phyloP scores from a whole-genome alignment of 2,888 invertebrate genomes.

The Metalampra italica region DNA sequence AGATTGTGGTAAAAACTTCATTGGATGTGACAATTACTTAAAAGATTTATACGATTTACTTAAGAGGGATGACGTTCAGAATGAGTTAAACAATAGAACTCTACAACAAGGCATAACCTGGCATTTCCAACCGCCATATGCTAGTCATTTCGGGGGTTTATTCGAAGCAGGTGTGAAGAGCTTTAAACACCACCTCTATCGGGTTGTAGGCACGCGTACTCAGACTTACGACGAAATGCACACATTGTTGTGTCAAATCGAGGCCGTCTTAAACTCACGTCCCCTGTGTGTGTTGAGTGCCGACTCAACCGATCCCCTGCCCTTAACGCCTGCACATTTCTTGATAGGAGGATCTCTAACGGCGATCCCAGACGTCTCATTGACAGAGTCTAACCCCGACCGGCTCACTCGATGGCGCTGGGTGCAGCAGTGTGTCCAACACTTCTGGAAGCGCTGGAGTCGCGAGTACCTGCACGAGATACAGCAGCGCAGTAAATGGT shows the following conservation, averaged over 20 bases:
- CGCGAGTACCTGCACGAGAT: neutral
- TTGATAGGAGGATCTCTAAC: neutral
- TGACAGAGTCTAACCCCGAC: neutral
- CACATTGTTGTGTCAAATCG: constrained; percentile 13
- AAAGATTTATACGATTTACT: neutral
- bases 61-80: too few species aligned
- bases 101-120: neutral
- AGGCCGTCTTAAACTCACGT: constrained; percentile 13
- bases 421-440: neutral
- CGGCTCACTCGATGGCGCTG: neutral
- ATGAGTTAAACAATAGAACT: neutral
- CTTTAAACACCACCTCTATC: constrained; percentile 13
- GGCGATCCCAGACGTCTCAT: neutral
- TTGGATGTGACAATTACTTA: neutral
- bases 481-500: neutral
- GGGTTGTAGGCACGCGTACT: constrained; percentile 6
- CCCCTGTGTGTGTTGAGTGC: constrained; percentile 10
- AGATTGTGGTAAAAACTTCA: neutral
- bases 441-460: neutral
- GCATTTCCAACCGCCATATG: constrained; percentile 9
- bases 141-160: constrained; percentile 13
- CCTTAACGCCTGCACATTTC: constrained; percentile 11
- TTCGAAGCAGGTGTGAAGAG: constrained; percentile 16
- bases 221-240: constrained; percentile 16
- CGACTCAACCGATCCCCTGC: constrained; percentile 8